Base-by-base conservation (phyloP, 2,888 invertebrate genomes). In the Epinotia bilunana region DNA sequence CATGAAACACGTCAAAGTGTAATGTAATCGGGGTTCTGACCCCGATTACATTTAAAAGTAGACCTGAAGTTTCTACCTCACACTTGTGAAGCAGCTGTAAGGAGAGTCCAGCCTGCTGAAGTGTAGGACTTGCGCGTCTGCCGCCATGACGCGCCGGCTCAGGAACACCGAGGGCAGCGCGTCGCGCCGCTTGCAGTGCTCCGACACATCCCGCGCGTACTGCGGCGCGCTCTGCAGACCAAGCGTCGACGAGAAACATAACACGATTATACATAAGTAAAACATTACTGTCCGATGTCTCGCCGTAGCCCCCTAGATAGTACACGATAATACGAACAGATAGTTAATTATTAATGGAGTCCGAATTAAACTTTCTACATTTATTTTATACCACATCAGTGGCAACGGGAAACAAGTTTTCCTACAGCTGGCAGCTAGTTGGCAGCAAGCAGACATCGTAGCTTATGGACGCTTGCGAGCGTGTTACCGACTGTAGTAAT, bases 161-260 rank as follows among this genome's bases (percentile, higher is more conserved):
- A 93, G 83, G 78, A 93, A 92, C 69, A 93, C 86, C 0, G 93
- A 93, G 0, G 93, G 91, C 39, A 90, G 79, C 43, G 88, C 91
- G 60, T 69, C 69, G 1, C 88, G 86, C 9, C 92, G 86, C 2
- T 87, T 84, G 78, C 93, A 94, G 72, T 89, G 83, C 79, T 93
- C 93, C 0, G 93, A 93, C 74, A 92, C 79, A 68, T 93, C 92
- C 72, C 86, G 90, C 78, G 89, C 88, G 68, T 90, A 86, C 1
- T 87, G n/a, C 83, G 28, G 60, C 3, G 88, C 84, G 76, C 86
- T 87, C 0, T 80, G 77, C 9, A 78, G 57, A n/a, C 78, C 73
- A 46, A 77, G 65, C 12, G 72, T 64, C 49, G 75, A 57, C 13
- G 72, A 57, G 12, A 69, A 79, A 60, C 79, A 63, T 67, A 39